These are phyloP conservation scores for Chelonus insularis DNA, from an alignment of 1,140 invertebrate genomes.

Conservation along the genomic window DNA sequence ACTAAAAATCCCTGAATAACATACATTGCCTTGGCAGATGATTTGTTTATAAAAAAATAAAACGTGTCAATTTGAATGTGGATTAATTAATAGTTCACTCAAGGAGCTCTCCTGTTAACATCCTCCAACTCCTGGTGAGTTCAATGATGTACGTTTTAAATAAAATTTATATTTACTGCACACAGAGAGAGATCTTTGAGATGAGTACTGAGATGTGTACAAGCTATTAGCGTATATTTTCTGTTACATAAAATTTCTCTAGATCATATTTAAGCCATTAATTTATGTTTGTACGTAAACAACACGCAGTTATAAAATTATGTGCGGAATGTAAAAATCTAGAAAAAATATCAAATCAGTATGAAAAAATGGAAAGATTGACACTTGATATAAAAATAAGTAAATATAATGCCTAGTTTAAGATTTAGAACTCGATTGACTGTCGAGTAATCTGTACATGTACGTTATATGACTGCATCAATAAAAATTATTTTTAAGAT, in stretches of 20 bases:
- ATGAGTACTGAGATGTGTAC: not conserved
- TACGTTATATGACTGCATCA: conserved; percentile 55
- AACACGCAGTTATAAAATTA: conserved; percentile 26
- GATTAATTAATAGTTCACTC: not conserved
- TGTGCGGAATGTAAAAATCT: conserved; percentile 10
- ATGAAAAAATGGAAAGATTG: not conserved
- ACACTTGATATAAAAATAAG: not conserved
- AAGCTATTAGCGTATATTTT: not conserved
- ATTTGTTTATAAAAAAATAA: not conserved
- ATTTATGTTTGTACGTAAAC: conserved; percentile 22
- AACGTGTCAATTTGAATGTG: not conserved
- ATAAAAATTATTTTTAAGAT: conserved; percentile 61
- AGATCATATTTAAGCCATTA: conserved; percentile 6
- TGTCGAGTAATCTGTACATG: conserved; percentile 50
- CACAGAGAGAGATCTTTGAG: conserved; percentile 14
- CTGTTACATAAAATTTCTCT: conserved; percentile 7
- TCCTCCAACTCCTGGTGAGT: conserved; percentile 7
- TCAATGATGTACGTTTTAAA: not conserved
- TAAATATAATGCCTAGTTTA: conserved; percentile 21
- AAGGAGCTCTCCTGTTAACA: conserved; percentile 14
- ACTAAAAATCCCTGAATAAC: too few species aligned
- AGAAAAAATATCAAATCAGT: conserved; percentile 2
- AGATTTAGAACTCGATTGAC: conserved; percentile 41
- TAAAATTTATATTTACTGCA: conserved; percentile 2
- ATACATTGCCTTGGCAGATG: conserved; percentile 5